These are phyloP conservation scores for Thymelicus sylvestris DNA, from an alignment of 2,888 invertebrate genomes.

Conservation along the genomic window DNA sequence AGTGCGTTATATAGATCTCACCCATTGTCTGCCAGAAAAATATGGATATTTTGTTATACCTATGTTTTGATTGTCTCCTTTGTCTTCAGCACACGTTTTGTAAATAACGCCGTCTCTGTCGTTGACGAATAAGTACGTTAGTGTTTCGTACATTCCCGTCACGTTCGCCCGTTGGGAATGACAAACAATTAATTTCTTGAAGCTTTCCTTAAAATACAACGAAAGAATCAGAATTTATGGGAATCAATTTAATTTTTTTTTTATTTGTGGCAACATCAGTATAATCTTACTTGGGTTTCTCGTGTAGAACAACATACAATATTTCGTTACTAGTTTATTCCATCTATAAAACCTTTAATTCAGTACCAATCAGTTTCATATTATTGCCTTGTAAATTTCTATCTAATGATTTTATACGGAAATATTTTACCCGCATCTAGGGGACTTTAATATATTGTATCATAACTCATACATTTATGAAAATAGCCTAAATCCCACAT, in stretches of 20 bases:
- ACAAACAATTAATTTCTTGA: constrained; percentile 36
- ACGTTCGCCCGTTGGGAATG: constrained; percentile 21
- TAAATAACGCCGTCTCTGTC: constrained; percentile 26
- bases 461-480: neutral
- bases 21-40: neutral
- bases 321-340: neutral
- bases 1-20: too few relatives aligned
- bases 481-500: neutral
- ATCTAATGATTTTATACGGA: neutral
- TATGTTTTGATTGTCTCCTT: neutral
- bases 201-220: constrained; percentile 3
- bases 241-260: neutral
- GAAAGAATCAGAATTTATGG: neutral
- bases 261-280: neutral
- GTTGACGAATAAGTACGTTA: constrained; percentile 23
- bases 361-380: constrained; percentile 4
- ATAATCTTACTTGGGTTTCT: constrained; percentile 18
- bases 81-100: constrained; percentile 24
- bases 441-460: neutral
- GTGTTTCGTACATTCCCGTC: constrained; percentile 35
- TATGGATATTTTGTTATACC: neutral
- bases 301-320: neutral
- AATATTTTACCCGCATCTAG: neutral
- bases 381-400: neutral
- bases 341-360: constrained; percentile 17